A percentile compares a stretch with the other conserved stretches of the same genome.
These are phyloP conservation scores for Antechinus flavipes DNA, from an alignment of 2,113 vertebrate genomes.

Conservation along the genomic window DNA sequence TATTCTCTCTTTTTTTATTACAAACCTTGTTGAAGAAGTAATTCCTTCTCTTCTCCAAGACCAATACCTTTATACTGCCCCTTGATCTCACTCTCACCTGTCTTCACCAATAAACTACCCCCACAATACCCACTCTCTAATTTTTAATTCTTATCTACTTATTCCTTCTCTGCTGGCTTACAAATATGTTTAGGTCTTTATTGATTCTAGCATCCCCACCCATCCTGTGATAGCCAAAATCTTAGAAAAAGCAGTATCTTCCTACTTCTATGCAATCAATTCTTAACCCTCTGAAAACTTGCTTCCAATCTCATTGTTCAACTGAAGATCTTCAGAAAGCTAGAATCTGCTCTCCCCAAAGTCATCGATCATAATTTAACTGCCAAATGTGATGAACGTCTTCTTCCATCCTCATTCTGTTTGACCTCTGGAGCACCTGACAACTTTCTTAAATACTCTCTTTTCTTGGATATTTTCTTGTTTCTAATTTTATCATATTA, in stretches of 20 bases:
- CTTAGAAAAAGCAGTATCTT: neutral
- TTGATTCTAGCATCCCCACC: neutral
- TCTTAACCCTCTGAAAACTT: neutral
- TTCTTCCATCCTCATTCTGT: neutral
- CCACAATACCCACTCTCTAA: neutral
- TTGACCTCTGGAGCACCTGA: neutral
- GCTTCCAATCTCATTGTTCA: neutral
- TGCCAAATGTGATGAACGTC: neutral
- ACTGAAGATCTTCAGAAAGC: neutral
- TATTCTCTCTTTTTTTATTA: neutral
- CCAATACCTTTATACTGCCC: neutral
- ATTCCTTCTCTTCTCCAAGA: neutral
- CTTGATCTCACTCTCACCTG: neutral
- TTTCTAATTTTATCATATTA: neutral
- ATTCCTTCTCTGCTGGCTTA: neutral
- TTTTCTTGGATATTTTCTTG: neutral
- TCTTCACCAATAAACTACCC: neutral
- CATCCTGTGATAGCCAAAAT: neutral
- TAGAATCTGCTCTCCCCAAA: neutral
- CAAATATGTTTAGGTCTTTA: neutral
- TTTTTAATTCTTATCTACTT: neutral
- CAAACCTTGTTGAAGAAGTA: neutral
- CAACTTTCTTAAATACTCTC: neutral
- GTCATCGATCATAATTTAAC: neutral
- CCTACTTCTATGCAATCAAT: neutral